These are phyloP conservation scores for Carcina quercana DNA, from an alignment of 2,888 invertebrate genomes.

Conservation along the genomic window DNA sequence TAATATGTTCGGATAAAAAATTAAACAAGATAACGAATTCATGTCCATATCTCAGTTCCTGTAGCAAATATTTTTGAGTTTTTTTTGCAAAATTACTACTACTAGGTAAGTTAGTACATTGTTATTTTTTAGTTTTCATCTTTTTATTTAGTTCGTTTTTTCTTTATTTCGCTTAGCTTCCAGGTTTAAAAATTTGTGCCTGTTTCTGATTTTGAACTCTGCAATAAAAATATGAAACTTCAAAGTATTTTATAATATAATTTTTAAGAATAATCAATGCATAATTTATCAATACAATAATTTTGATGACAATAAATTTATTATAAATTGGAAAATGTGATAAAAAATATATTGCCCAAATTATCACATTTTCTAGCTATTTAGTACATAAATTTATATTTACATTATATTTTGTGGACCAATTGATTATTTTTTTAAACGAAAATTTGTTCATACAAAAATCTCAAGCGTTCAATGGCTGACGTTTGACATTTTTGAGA, in stretches of 20 bases:
- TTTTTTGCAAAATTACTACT: too few species aligned
- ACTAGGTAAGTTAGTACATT: too few species aligned
- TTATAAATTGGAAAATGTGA: conserved; percentile 25
- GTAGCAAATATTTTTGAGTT: too few species aligned
- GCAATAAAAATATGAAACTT: conserved; percentile 1
- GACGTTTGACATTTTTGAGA: conserved; percentile 66
- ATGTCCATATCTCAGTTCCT: too few species aligned
- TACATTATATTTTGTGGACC: conserved; percentile 25
- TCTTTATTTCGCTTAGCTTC: too few species aligned
- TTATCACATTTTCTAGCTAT: conserved; percentile 25
- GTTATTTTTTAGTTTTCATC: background rate
- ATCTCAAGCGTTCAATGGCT: conserved; percentile 65
- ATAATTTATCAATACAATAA: background rate
- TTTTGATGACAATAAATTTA: conserved; percentile 10
- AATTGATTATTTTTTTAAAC: conserved; percentile 29
- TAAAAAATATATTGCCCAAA: conserved; percentile 27
- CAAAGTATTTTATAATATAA: conserved; percentile 9
- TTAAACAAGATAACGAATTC: too few species aligned
- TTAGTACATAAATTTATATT: conserved; percentile 8
- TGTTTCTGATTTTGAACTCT: conserved; percentile 3
- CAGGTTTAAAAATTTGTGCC: too few species aligned
- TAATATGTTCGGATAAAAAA: too few species aligned
- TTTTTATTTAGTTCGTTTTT: too few species aligned
- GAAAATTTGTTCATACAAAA: conserved; percentile 33
- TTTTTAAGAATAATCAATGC: conserved; percentile 4